Percentiles rank a stretch among this genome's conserved stretches.
Conservation (phyloP, 2,888 invertebrate species). For the Buathra laborator region DNA sequence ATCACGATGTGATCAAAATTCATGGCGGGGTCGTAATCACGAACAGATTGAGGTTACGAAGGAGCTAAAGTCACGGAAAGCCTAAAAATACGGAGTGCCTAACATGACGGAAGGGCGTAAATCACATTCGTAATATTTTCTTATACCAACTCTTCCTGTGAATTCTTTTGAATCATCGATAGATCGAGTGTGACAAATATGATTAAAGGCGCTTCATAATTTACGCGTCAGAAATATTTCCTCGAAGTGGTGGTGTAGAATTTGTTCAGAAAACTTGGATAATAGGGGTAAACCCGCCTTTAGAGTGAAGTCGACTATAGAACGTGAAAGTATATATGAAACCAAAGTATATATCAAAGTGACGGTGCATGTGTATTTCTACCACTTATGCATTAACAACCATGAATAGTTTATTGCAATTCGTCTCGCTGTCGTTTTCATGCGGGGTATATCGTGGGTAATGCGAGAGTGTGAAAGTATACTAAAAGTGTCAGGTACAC, state of each 20-base stretch:
- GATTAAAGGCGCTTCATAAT: neutral
- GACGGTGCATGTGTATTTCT: constrained; percentile 44
- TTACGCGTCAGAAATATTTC: neutral
- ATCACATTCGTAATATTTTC: neutral
- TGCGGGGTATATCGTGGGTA: constrained; percentile 15
- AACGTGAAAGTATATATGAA: constrained; percentile 53
- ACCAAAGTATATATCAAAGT: constrained; percentile 28
- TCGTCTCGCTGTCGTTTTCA: constrained; percentile 60
- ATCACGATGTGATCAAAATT: no score
- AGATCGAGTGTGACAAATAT: constrained; percentile 2
- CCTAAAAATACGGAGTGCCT: no score
- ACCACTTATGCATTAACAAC: constrained; percentile 48
- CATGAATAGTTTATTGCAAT: constrained; percentile 52
- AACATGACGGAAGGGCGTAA: neutral
- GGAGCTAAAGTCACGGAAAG: no score
- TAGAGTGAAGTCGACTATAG: constrained; percentile 1
- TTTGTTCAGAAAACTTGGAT: constrained; percentile 43
- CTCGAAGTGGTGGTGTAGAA: neutral
- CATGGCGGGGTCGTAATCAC: no score
- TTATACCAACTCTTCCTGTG: neutral
- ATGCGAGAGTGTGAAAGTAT: constrained; percentile 59
- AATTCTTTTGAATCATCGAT: neutral
- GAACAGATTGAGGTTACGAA: no score
- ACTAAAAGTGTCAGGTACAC: constrained; percentile 60
- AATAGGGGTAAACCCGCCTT: constrained; percentile 24